Base-by-base conservation (phyloP, 2,888 invertebrate genomes). In the Cephus nigrinus region DNA sequence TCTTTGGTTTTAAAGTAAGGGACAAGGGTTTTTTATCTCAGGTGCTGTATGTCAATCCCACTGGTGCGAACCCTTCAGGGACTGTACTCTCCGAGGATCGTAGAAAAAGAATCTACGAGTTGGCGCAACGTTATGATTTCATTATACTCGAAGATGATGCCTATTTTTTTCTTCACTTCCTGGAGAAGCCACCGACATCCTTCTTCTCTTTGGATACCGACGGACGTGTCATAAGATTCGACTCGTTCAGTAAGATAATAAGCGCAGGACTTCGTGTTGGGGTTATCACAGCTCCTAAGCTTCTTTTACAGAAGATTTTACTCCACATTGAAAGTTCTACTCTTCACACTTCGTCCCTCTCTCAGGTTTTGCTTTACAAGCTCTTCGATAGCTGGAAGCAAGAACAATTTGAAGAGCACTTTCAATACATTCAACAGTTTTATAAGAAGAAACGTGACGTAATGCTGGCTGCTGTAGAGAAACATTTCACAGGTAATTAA, bases 131-230 rank as follows among this genome's bases (percentile, higher is more conserved):
- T 88, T 96, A 95, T 88, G 94, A 97, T 89, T 94, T 97, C 34
- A 84, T 97, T 11, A 96, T 97, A 75, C 80, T 97, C 4, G 97
- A 97, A 88, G 97, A 97, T 84, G 97, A 97, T 87, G 95, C 97
- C 0, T 97, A 97, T 86, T 96, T 94, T 91, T 96, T 95, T 86
- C 90, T 97, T 81, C 95, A 96, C 88, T 97, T 95, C 89, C 88
- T 93, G 83, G 93, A 94, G 92, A 87, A 92, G 55, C 92, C 92
- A 69, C 93, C 94, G 0, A 92, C 93, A 0, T 95, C 95, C 0
- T 95, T 96, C 86, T 91, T 96, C 1, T 95, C 96, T 0, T 83
- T 96, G 89, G 96, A 97, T 90, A 93, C 92, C 0, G 95, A 96
- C 85, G 96, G 96, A 0, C 93, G 96, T 12, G 97, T 97, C 4